Evolutionary conservation across 2,797 vertebrate genomes (phyloP).

Genomic region (Sebastes umbrosus): DNA sequence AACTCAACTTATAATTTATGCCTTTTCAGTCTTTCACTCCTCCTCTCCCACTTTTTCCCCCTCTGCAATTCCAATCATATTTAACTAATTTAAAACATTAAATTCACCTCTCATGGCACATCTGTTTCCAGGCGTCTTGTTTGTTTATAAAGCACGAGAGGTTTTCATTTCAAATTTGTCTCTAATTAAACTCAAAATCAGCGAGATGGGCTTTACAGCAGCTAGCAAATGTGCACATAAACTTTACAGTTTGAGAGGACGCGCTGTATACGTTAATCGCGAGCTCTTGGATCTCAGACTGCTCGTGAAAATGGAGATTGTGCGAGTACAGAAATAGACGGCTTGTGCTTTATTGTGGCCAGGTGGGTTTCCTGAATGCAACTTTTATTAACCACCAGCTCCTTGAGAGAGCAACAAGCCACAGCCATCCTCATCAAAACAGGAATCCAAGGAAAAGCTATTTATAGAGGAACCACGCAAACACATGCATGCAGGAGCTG

Average conservation of each 20-base stretch:
- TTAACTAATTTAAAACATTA: slow-evolving; percentile 20
- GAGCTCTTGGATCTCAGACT: slow-evolving; percentile 12
- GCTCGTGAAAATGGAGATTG: slow-evolving; percentile 54
- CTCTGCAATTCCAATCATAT: slow-evolving; percentile 25
- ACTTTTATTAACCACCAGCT: slow-evolving; percentile 57
- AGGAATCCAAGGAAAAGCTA: slow-evolving; percentile 57
- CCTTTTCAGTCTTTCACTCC: neutral
- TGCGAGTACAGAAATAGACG: slow-evolving; percentile 44
- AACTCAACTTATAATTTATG: neutral
- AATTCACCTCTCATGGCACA: slow-evolving; percentile 19
- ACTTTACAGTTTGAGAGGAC: neutral
- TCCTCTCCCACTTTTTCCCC: neutral
- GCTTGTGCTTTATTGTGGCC: slow-evolving; percentile 65
- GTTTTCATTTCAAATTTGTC: slow-evolving; percentile 31
- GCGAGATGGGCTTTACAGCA: slow-evolving; percentile 13
- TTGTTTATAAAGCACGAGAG: slow-evolving; percentile 20
- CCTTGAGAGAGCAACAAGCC: slow-evolving; percentile 44
- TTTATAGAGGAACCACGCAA: slow-evolving; percentile 45
- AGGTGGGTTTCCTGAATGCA: slow-evolving; percentile 59
- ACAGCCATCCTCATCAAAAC: slow-evolving; percentile 56
- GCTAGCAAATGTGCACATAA: neutral
- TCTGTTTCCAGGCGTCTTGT: slow-evolving; percentile 41
- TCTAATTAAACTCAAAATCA: slow-evolving; percentile 24
- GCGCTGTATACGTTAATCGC: neutral
- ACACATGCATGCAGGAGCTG: slow-evolving; percentile 25